These are phyloP conservation scores for Philaenus spumarius DNA, from an alignment of 1,140 invertebrate genomes.

Conservation along the genomic window DNA sequence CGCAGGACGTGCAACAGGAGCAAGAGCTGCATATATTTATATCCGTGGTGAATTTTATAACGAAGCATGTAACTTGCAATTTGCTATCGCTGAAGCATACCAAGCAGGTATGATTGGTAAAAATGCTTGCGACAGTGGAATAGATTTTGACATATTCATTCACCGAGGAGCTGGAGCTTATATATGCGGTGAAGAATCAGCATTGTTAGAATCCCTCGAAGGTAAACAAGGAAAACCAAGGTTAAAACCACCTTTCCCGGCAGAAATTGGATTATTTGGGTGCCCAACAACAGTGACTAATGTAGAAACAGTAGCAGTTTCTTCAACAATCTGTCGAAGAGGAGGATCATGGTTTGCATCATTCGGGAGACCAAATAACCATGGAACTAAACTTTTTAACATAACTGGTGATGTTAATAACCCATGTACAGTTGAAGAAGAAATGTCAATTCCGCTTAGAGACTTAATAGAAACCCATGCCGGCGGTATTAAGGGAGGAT, in stretches of 20 bases:
- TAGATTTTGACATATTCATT: constrained; percentile 69
- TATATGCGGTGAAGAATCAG: constrained; percentile 77
- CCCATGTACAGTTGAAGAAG: constrained; percentile 70
- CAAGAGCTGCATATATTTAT: constrained; percentile 68
- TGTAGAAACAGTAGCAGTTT: constrained; percentile 65
- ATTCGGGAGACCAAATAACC: constrained; percentile 64
- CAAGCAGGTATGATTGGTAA: constrained; percentile 62
- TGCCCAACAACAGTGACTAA: constrained; percentile 67
- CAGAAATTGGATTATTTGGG: constrained; percentile 67
- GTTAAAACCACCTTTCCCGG: constrained; percentile 73
- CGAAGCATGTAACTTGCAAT: constrained; percentile 64
- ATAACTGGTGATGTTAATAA: constrained; percentile 73
- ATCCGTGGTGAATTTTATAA: constrained; percentile 78
- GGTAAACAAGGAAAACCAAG: constrained; percentile 61
- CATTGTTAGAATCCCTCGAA: constrained; percentile 73
- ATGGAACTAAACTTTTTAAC: constrained; percentile 70
- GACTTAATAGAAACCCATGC: constrained; percentile 62
- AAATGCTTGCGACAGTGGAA: constrained; percentile 67
- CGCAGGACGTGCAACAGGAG: constrained; percentile 63
- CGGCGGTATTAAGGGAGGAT: constrained; percentile 64
- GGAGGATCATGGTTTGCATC: constrained; percentile 67
- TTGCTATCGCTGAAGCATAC: constrained; percentile 67
- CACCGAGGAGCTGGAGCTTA: constrained; percentile 75
- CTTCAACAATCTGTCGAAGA: constrained; percentile 56
- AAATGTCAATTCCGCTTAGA: constrained; percentile 61